A percentile compares a stretch with the other conserved stretches of the same genome.
phyloP scores from a whole-genome alignment of 1,140 invertebrate species.

The Pentalonia nigronervosa region DNA sequence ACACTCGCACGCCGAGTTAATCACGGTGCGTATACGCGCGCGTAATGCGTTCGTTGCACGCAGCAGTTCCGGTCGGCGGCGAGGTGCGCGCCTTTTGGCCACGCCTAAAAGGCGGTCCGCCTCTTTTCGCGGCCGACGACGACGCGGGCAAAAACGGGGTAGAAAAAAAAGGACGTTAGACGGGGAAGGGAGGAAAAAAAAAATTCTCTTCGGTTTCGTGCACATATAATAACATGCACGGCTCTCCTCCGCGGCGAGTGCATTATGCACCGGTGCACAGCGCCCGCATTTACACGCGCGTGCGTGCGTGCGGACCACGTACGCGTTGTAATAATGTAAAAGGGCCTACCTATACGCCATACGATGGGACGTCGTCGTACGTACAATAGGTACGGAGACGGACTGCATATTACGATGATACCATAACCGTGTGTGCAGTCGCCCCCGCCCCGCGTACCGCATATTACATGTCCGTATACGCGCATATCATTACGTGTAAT shows the following conservation, averaged over 20 bases:
- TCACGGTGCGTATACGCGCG: background rate
- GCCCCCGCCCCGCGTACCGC: no score
- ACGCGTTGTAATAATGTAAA: background rate
- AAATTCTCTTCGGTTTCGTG: constrained; percentile 35
- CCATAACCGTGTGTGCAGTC: background rate
- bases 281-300: background rate
- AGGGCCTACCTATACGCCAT: no score
- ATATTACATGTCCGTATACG: no score
- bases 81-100: constrained; percentile 40
- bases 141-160: background rate
- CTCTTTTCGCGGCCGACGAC: constrained; percentile 26
- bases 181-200: background rate
- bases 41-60: background rate
- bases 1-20: constrained; percentile 19
- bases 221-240: background rate
- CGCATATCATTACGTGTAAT: no score
- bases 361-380: background rate
- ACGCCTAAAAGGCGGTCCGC: constrained; percentile 53
- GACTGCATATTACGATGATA: background rate
- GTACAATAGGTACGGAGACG: background rate
- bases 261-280: constrained; percentile 42
- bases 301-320: background rate
- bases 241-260: constrained; percentile 8
- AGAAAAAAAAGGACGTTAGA: background rate
- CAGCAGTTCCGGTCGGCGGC: background rate